Evolutionary conservation across 1,140 invertebrate species (phyloP).

Genomic region (Heliothis subflexa): DNA sequence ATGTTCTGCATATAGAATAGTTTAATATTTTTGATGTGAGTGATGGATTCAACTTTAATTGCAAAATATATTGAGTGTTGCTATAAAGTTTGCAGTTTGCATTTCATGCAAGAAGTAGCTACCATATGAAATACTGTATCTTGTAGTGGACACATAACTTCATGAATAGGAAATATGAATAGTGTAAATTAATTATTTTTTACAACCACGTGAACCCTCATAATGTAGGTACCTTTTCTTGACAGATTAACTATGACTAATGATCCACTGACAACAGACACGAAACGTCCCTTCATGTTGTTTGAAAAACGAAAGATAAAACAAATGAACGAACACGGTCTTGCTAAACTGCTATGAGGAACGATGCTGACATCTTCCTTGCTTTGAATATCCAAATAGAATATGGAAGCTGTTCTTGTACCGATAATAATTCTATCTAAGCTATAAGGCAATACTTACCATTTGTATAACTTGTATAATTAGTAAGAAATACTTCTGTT

Average conservation of each 20-base stretch:
- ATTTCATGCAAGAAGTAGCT: not conserved
- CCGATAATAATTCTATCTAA: too few species aligned
- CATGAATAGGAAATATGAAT: too few species aligned
- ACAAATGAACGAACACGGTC: not conserved
- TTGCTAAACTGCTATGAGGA: not conserved
- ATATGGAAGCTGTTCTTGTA: not conserved
- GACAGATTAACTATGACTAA: too few species aligned
- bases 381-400: not conserved
- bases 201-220: too few species aligned
- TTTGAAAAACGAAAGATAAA: slow-evolving; percentile 8
- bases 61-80: not conserved
- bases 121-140: too few species aligned
- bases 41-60: not conserved
- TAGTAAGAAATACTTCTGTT: too few species aligned
- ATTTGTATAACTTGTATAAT: too few species aligned
- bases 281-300: not conserved
- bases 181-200: not conserved
- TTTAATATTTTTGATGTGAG: not conserved
- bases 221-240: too few species aligned
- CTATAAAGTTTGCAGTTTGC: too few species aligned
- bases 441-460: too few species aligned
- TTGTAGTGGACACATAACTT: too few species aligned
- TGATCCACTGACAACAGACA: not conserved
- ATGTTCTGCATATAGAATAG: not conserved
- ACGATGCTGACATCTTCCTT: not conserved